These are phyloP conservation scores for Anarrhichthys ocellatus DNA, from an alignment of 2,113 vertebrate species.

Conservation along the genomic window DNA sequence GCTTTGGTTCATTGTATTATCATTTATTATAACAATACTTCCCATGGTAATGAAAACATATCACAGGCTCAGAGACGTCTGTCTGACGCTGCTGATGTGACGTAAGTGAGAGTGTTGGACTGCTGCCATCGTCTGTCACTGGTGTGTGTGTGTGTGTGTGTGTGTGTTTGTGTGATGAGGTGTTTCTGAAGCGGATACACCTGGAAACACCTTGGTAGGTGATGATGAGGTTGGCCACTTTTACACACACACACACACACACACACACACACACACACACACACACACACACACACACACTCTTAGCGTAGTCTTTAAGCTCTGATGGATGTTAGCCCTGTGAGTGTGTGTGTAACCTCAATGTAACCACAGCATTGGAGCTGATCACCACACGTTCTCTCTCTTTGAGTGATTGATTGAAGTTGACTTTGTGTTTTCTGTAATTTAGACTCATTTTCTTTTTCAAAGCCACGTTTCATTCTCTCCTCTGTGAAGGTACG, in stretches of 20 bases:
- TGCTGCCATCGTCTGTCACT: not conserved
- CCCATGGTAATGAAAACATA: not conserved
- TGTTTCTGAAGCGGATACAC: conserved; percentile 40
- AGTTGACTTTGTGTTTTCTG: not conserved
- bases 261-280: not conserved
- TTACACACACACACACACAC: conserved; percentile 15
- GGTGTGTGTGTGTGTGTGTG: conserved; percentile 10
- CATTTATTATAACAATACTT: too few relatives aligned
- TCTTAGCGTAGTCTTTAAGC: too few relatives aligned
- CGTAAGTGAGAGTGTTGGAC: conserved; percentile 34
- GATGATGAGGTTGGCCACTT: conserved; percentile 14
- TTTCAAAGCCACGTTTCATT: too few relatives aligned
- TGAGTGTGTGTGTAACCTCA: not conserved
- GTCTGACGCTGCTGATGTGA: not conserved
- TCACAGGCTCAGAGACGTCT: not conserved
- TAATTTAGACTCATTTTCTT: too few relatives aligned
- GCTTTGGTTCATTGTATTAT: too few relatives aligned
- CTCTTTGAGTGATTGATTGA: not conserved
- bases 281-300: not conserved
- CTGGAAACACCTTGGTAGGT: conserved; percentile 50
- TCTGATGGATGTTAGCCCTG: too few relatives aligned
- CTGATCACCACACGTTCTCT: too few relatives aligned
- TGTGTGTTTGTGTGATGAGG: conserved; percentile 16
- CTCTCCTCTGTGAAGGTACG: not conserved
- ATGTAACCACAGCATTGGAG: too few relatives aligned